These are phyloP conservation scores for Aspiorhynchus laticeps DNA, from an alignment of 2,113 vertebrate species.

Conservation along the genomic window DNA sequence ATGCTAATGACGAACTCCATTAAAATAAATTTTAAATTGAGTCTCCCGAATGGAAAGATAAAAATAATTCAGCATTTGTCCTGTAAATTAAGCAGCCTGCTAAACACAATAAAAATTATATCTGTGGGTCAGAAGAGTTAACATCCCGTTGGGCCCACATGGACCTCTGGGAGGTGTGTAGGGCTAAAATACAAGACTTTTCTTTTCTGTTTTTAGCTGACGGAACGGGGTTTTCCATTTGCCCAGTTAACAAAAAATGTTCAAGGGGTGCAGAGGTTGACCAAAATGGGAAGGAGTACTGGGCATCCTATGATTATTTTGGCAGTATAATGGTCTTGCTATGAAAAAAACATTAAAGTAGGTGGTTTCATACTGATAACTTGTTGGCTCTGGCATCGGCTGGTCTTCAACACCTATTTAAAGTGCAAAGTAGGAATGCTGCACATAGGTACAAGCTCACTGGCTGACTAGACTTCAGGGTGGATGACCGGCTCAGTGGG, in stretches of 20 bases:
- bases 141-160: neutral
- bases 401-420: slow-evolving; percentile 30
- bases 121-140: neutral
- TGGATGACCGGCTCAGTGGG: slow-evolving; percentile 14
- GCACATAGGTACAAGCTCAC: neutral
- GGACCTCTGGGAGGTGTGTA: slow-evolving; percentile 13
- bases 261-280: neutral
- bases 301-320: neutral
- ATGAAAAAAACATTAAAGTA: neutral
- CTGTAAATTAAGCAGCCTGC: neutral
- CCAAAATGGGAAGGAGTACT: neutral
- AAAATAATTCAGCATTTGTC: neutral
- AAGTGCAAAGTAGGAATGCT: slow-evolving; percentile 31
- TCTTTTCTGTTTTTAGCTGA: slow-evolving; percentile 37
- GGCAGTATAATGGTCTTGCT: neutral
- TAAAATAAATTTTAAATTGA: neutral
- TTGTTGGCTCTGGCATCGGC: slow-evolving; percentile 21
- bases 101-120: neutral
- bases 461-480: slow-evolving; percentile 21
- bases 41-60: neutral
- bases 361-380: slow-evolving; percentile 33
- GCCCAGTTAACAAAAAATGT: neutral
- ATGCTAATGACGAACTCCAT: neutral
- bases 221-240: slow-evolving; percentile 4
- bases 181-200: slow-evolving; percentile 3